These are phyloP conservation scores for Luscinia luscinia DNA, from an alignment of 2,797 vertebrate genomes.

Conservation along the genomic window DNA sequence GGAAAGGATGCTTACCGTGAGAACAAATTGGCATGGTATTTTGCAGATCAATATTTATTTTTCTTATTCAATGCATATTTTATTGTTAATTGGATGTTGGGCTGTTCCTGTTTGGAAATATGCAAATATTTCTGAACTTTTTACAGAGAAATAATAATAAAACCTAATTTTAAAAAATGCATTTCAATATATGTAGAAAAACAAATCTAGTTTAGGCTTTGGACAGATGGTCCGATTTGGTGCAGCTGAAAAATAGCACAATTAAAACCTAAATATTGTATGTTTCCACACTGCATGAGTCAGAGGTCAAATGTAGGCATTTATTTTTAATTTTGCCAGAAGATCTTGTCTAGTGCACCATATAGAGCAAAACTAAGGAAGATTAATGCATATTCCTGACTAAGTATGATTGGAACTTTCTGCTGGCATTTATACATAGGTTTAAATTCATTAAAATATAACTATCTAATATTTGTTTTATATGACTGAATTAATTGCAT, in stretches of 20 bases:
- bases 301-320: slow-evolving; percentile 79
- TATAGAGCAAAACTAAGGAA: slow-evolving; percentile 77
- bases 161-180: slow-evolving; percentile 35
- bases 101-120: slow-evolving; percentile 2
- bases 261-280: slow-evolving; percentile 74
- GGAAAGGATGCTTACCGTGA: not conserved
- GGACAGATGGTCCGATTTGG: slow-evolving; percentile 77
- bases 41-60: slow-evolving; percentile 47
- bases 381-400: slow-evolving; percentile 81
- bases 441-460: slow-evolving; percentile 70
- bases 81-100: slow-evolving; percentile 25
- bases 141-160: slow-evolving; percentile 46
- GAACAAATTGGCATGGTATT: not conserved
- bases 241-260: slow-evolving; percentile 68
- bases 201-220: slow-evolving; percentile 61
- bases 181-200: slow-evolving; percentile 57
- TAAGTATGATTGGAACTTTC: slow-evolving; percentile 83
- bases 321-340: slow-evolving; percentile 80
- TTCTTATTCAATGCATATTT: not conserved
- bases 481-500: slow-evolving; percentile 69
- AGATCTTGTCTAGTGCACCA: slow-evolving; percentile 74
- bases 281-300: slow-evolving; percentile 83
- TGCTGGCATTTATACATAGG: slow-evolving; percentile 74
- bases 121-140: slow-evolving; percentile 50
- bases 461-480: slow-evolving; percentile 74